These are phyloP conservation scores for Anisognathus igniventris DNA, from an alignment of 2,797 vertebrate species.

Conservation along the genomic window DNA sequence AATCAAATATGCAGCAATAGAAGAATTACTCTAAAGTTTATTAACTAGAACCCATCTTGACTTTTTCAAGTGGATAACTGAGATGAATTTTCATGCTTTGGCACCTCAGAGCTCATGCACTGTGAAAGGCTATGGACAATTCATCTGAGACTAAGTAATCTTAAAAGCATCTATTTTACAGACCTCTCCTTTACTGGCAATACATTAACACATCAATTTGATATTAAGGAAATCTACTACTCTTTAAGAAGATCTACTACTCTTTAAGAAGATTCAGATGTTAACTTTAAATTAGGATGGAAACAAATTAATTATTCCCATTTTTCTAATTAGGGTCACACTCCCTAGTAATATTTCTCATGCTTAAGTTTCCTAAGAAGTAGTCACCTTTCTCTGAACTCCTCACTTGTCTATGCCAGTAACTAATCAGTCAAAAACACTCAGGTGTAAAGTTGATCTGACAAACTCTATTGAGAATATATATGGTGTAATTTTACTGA, in stretches of 20 bases:
- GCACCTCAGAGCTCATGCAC: not conserved
- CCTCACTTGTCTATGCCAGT: not conserved
- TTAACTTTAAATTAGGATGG: not conserved
- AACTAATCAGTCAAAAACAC: not conserved
- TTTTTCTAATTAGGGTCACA: not conserved
- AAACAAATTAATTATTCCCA: not conserved
- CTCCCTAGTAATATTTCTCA: not conserved
- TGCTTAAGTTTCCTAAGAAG: not conserved
- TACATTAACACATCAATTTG: not conserved
- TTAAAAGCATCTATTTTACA: not conserved
- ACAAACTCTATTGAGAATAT: not conserved
- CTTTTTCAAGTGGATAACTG: not conserved
- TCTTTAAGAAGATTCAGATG: not conserved
- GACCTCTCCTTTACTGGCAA: not conserved
- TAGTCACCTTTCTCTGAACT: slow-evolving; percentile 26
- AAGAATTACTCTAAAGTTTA: not conserved
- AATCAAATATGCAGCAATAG: not conserved
- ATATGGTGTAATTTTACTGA: not conserved
- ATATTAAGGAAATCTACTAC: not conserved
- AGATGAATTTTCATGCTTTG: not conserved
- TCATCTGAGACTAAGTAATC: not conserved
- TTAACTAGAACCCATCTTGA: not conserved
- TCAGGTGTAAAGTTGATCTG: not conserved
- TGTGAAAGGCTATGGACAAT: not conserved
- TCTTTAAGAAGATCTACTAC: not conserved